Evolutionary conservation across 2,113 vertebrate species (phyloP), one percentile per base, ranked within the genome.

Genomic region (Etheostoma spectabile): DNA sequence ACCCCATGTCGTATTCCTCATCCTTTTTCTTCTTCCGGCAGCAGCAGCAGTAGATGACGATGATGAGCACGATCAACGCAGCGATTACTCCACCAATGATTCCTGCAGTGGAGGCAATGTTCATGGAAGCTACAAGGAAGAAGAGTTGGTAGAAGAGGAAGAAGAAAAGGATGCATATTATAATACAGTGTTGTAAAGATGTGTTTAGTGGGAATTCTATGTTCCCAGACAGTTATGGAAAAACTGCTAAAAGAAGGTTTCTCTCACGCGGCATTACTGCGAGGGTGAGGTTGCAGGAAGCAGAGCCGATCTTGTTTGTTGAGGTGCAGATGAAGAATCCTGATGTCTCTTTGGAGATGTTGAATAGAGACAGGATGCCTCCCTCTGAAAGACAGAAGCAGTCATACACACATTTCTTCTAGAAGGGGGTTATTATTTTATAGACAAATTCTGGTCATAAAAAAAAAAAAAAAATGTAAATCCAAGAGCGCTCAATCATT

Each of bases 251-350:
- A n/a, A 45, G 12, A 12, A 56, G 8, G 48, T 55, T 27, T 46
- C 21, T 66, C 97, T 97, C 94, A 98, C 97, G 95, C 55, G 90
- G 91, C 86, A 93, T 67, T 70, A 97, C 88, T 0, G 87, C 16
- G 81, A 99, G 81, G 0, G 96, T 98, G 91, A 98, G 65, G 88
- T 97, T 98, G 93, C 97, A 99, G 60, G 2, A 83, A 0, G 84
- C 83, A 0, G 42, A 42, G 45, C 95, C 92, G 66, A 96, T 92
- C 21, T 65, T 61, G 5, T 99, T 99, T 0, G 4, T 30, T 13
- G 97, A 95, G 2, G 93, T 95, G 90, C 97, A 99, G 81, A 92
- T 87, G 86, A 93, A 99, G 92, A 86, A 97, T 48, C 97, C 97
- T 0, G 96, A 96, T 0, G 91, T 94, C 0, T 96, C 96, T 0